Conservation (phyloP, 2,888 invertebrate species). For the Galeruca laticollis region DNA sequence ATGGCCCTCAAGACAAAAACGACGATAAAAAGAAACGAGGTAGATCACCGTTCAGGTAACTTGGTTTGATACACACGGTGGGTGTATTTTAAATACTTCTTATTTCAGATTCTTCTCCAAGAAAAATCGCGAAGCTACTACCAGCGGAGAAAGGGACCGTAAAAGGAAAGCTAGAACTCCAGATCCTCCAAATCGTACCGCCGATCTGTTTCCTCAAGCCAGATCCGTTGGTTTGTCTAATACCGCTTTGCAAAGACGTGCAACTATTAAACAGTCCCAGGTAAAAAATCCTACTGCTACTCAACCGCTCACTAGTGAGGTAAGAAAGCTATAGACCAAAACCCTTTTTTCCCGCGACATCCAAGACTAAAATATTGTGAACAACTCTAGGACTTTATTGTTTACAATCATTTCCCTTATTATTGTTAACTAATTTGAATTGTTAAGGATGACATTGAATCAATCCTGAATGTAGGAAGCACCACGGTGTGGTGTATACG, state of each 20-base stretch:
- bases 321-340: neutral
- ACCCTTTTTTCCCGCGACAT: neutral
- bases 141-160: conserved; percentile 74
- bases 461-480: too few species aligned
- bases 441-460: too few species aligned
- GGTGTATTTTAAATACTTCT: conserved; percentile 38
- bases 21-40: conserved; percentile 81
- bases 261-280: conserved; percentile 68
- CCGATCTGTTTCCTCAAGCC: conserved; percentile 51
- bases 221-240: conserved; percentile 66
- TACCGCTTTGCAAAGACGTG: conserved; percentile 65
- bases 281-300: conserved; percentile 33
- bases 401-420: conserved; percentile 17
- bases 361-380: conserved; percentile 1
- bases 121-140: conserved; percentile 77
- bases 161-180: conserved; percentile 79
- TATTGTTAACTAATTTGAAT: conserved; percentile 27
- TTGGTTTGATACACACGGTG: neutral
- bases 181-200: conserved; percentile 68
- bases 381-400: neutral
- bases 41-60: conserved; percentile 89
- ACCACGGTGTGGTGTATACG: too few species aligned
- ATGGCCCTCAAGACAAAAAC: conserved; percentile 56
- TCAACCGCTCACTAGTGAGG: conserved; percentile 10
- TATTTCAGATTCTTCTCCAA: conserved; percentile 83